Base-by-base conservation (phyloP, 1,140 invertebrate species). In the Atopsyche davidsoni region DNA sequence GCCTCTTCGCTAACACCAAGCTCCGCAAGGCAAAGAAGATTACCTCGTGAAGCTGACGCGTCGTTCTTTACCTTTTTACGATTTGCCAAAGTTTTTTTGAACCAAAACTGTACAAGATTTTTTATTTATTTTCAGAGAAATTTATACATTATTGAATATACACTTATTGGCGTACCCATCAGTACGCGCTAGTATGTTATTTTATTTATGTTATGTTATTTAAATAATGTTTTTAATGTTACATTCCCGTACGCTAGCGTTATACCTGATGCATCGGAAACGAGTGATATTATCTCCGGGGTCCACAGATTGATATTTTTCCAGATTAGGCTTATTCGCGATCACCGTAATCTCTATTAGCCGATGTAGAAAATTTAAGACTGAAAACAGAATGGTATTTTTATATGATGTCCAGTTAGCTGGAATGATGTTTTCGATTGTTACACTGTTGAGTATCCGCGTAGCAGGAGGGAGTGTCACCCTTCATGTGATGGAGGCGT, bases 1-100 rank as follows among this genome's bases (percentile, higher is more conserved):
- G 59, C 60, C 53, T 67, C 13, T 73, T 69, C 64, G 70, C 71
- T 57, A 69, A 55, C 63, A 71, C 60, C 64, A 70, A 69, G 56
- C 64, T 72, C 44, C 58, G 71, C 41, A 68, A 69, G 43, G 65
- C 67, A 54, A 72, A 72, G 57, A 72, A 72, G 38, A 11, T 41
- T 11, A 46, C 34, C 23, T 6, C 38, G 40, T 49, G 24, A 38
- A 44, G 22, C 34, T 14, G 21, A 17, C 25, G 38, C 36, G 47
- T 42, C 17, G 14, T 14, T 10, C 24, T 35, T 41, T 42, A 42
- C 47, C 47, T 42, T 41, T 41, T 42, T 44, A 51, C 42, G 40
- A 53, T 42, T 57, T 57, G 55, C 55, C 55, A 57, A 57, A 57
- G 55, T 57, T 48, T 53, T 57, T 57, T 57, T 53, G 46, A 57